Evolutionary conservation across 2,888 invertebrate genomes (phyloP).

Genomic region (Unio pictorum): DNA sequence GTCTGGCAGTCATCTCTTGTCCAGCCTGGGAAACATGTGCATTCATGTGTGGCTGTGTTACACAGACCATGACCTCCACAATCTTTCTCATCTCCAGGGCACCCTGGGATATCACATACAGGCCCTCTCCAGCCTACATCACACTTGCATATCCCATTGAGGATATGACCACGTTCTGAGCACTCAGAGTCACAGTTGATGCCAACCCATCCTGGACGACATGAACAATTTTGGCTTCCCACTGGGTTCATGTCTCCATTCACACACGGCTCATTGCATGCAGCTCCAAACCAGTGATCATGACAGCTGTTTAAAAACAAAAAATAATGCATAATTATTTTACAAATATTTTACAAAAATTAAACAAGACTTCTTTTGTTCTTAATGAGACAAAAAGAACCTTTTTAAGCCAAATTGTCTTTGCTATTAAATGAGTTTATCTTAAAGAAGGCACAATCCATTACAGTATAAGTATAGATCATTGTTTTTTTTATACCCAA

Average conservation of each 20-base stretch:
- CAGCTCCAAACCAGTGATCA: conserved; percentile 45
- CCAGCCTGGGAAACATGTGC: conserved; percentile 55
- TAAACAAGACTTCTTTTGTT: too few relatives aligned
- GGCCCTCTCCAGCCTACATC: conserved; percentile 52
- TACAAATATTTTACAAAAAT: too few relatives aligned
- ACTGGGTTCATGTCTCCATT: conserved; percentile 45
- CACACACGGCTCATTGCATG: conserved; percentile 46
- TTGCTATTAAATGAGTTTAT: too few relatives aligned
- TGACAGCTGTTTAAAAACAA: conserved; percentile 27
- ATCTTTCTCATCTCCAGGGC: conserved; percentile 47
- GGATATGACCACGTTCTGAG: conserved; percentile 45
- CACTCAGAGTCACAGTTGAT: conserved; percentile 53
- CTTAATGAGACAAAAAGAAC: too few relatives aligned
- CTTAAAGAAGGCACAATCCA: too few relatives aligned
- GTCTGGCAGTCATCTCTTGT: conserved; percentile 49
- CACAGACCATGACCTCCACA: conserved; percentile 55
- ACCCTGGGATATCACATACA: conserved; percentile 53
- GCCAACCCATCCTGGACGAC: conserved; percentile 52
- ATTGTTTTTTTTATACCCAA: too few relatives aligned
- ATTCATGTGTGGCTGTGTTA: conserved; percentile 45
- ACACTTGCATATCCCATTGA: conserved; percentile 41
- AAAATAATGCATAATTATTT: too few relatives aligned
- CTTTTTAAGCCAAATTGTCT: too few relatives aligned
- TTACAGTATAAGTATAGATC: too few relatives aligned
- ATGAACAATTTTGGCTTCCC: conserved; percentile 44